Evolutionary conservation across 2,888 invertebrate genomes (phyloP).

Genomic region (Eremobia ochroleuca): DNA sequence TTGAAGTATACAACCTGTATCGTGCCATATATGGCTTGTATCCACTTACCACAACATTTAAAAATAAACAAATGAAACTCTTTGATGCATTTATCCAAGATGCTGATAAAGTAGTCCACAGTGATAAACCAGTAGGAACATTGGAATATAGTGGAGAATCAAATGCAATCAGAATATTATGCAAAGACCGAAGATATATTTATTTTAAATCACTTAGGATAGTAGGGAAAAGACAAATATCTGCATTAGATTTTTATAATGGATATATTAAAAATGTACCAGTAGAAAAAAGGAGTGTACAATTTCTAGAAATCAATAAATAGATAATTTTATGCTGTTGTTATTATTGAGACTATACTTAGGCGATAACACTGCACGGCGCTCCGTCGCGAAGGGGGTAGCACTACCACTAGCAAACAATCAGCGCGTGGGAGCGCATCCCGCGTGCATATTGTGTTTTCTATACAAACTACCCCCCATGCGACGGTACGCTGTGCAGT

Average conservation of each 20-base stretch:
- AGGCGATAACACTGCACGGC: background rate
- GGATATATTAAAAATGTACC: slow-evolving; percentile 94
- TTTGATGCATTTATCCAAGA: slow-evolving; percentile 88
- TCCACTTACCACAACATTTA: slow-evolving; percentile 92
- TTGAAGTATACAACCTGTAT: slow-evolving; percentile 93
- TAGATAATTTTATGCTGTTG: slow-evolving; percentile 41
- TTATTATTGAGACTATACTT: slow-evolving; percentile 21
- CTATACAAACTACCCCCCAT: background rate
- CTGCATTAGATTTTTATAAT: slow-evolving; percentile 95
- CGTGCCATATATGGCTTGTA: slow-evolving; percentile 93
- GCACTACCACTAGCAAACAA: too few species aligned
- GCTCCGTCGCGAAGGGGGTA: too few species aligned
- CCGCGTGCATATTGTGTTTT: background rate
- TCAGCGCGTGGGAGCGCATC: background rate
- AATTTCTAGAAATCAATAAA: slow-evolving; percentile 80
- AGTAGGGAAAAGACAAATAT: slow-evolving; percentile 93
- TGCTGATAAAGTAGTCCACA: slow-evolving; percentile 64
- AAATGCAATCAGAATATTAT: slow-evolving; percentile 92
- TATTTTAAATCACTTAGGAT: slow-evolving; percentile 92
- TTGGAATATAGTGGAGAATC: slow-evolving; percentile 91
- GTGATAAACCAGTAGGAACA: slow-evolving; percentile 88
- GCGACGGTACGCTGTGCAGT: background rate
- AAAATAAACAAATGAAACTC: slow-evolving; percentile 92
- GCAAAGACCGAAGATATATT: slow-evolving; percentile 92
- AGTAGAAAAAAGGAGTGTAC: slow-evolving; percentile 76